Conservation (phyloP, 1,140 invertebrate species). For the Brachionus manjavacas region DNA sequence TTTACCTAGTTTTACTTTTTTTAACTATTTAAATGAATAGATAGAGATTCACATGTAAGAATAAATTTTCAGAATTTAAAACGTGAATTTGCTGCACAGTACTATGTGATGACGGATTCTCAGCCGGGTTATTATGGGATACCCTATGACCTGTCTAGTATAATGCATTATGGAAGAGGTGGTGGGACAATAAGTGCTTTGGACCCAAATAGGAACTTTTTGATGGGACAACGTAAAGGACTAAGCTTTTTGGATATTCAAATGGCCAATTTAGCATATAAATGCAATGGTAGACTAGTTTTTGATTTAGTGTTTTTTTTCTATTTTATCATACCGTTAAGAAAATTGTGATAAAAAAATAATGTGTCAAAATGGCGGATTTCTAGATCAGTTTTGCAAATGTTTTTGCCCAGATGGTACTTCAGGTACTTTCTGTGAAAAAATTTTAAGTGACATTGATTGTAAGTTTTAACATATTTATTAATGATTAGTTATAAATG, state of each 20-base stretch:
- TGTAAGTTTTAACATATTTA: background rate
- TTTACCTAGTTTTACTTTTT: background rate
- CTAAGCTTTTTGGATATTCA: slow-evolving; percentile 47
- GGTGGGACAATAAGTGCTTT: slow-evolving; percentile 45
- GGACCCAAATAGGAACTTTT: slow-evolving; percentile 44
- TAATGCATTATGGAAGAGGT: slow-evolving; percentile 46
- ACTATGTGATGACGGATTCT: background rate
- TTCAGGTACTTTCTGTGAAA: background rate
- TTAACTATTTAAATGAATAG: slow-evolving; percentile 29
- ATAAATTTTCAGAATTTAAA: slow-evolving; percentile 49
- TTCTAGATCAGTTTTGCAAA: slow-evolving; percentile 15
- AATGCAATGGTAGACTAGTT: slow-evolving; percentile 43
- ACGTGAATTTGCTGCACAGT: background rate
- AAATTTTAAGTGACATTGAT: background rate
- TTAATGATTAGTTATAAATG: background rate
- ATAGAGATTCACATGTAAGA: slow-evolving; percentile 50
- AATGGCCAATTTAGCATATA: slow-evolving; percentile 48
- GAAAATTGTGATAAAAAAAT: background rate
- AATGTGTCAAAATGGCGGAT: slow-evolving; percentile 25
- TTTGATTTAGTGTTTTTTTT: background rate
- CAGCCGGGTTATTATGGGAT: slow-evolving; percentile 43
- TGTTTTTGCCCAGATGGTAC: slow-evolving; percentile 38
- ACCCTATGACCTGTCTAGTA: slow-evolving; percentile 46
- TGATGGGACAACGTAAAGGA: slow-evolving; percentile 45
- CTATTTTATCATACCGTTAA: background rate